A percentile compares a stretch with the other conserved stretches of the same genome.
Conservation (phyloP, 2,888 invertebrate genomes). For the Meganola albula region DNA sequence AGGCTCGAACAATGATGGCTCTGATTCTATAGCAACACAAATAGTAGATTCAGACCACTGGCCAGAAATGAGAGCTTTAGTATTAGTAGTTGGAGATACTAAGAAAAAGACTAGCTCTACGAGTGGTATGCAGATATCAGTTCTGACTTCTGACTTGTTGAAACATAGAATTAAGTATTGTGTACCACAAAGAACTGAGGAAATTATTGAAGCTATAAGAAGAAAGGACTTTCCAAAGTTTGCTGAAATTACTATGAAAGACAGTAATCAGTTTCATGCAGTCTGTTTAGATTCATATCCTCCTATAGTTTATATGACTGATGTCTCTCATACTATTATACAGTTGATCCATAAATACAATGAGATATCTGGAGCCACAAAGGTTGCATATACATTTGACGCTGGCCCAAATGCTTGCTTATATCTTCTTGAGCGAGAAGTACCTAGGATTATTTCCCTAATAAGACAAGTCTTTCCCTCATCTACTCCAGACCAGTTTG, state of each 20-base stretch:
- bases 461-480: constrained; percentile 86
- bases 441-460: constrained; percentile 81
- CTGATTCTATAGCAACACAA: constrained; percentile 86
- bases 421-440: constrained; percentile 86
- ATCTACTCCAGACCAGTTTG: constrained; percentile 48
- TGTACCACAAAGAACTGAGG: constrained; percentile 83
- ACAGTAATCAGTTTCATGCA: constrained; percentile 98
- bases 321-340: constrained; percentile 88
- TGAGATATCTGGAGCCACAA: constrained; percentile 76
- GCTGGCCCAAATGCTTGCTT: constrained; percentile 98
- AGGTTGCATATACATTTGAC: constrained; percentile 98
- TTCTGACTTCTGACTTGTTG: constrained; percentile 89
- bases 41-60: constrained; percentile 87
- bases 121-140: constrained; percentile 89
- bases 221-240: constrained; percentile 87
- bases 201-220: constrained; percentile 77
- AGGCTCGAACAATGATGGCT: constrained; percentile 80
- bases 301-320: constrained; percentile 95
- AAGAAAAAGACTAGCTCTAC: constrained; percentile 93
- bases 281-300: constrained; percentile 95
- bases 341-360: constrained; percentile 92
- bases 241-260: constrained; percentile 97
- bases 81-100: constrained; percentile 90
- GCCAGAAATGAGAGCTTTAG: constrained; percentile 92
- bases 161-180: constrained; percentile 83